phyloP scores from a whole-genome alignment of 2,888 invertebrate genomes.

The Pseudoips prasinana region DNA sequence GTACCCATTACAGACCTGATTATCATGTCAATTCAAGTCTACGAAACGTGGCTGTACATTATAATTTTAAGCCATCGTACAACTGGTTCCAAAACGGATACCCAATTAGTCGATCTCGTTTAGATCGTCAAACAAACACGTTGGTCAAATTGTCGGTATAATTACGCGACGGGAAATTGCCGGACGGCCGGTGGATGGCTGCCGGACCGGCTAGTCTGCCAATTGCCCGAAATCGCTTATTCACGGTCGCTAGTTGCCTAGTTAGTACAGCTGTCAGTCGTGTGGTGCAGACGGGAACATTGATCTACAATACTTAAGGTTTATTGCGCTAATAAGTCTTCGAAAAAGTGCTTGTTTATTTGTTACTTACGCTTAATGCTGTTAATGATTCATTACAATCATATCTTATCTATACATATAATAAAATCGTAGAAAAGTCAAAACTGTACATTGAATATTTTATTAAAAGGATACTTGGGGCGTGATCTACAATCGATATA shows the following conservation, averaged over 20 bases:
- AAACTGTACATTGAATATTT: too few relatives aligned
- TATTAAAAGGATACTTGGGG: too few relatives aligned
- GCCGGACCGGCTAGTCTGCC: constrained; percentile 29
- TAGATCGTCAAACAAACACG: constrained; percentile 41
- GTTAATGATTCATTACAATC: too few relatives aligned
- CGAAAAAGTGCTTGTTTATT: too few relatives aligned
- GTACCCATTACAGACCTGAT: neutral
- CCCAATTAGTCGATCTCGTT: constrained; percentile 35
- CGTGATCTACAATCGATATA: too few relatives aligned
- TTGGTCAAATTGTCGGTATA: constrained; percentile 26
- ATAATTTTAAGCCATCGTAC: too few relatives aligned
- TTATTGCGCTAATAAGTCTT: too few relatives aligned
- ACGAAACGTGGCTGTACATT: neutral
- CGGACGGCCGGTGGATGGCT: constrained; percentile 11
- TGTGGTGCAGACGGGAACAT: neutral
- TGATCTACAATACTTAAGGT: too few relatives aligned
- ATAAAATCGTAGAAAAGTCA: too few relatives aligned
- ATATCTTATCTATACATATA: too few relatives aligned
- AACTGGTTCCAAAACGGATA: constrained; percentile 3
- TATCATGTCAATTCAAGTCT: neutral
- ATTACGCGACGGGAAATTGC: constrained; percentile 31
- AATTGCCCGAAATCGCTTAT: constrained; percentile 66
- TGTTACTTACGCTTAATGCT: too few relatives aligned
- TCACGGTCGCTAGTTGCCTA: constrained; percentile 75
- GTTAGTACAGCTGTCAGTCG: constrained; percentile 55